Evolutionary conservation across 2,113 vertebrate genomes (phyloP), one percentile per base, ranked within the genome.

Genomic region (Tauraco erythrolophus): DNA sequence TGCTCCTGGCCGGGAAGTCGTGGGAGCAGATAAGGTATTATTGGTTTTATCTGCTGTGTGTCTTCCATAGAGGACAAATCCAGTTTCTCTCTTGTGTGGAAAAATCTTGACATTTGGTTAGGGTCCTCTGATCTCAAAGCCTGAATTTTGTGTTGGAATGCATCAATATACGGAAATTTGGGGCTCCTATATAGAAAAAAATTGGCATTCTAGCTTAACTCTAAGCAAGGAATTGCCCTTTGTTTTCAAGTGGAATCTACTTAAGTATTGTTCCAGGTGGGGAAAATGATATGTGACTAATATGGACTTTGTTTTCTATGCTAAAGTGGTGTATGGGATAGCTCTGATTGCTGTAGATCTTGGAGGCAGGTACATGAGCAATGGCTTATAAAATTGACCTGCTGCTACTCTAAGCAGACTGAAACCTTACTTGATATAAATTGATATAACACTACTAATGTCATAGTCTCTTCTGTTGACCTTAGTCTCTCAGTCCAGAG

Each of bases 21-120:
- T 61, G 37, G 66, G 41, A 92, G 48, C 66, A 97, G 96, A 97
- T 96, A 98, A 97, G 85, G n/a, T 91, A 69, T 96, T 96, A 94
- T 93, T 96, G 74, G 76, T 37, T 79, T 87, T 94, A 91, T 95
- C 91, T 96, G 66, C 56, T 87, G 17, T 88, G 45, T 65, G 65
- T 94, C 70, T 91, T 91, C 84, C 65, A 58, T 6, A 83, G 75
- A 94, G 37, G 84, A 39, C 66, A 97, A 85, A 94, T 79, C 19
- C 48, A 92, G 78, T 83, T 78, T 88, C 84, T 58, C 24, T 80
- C 68, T 57, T 53, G 60, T 89, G 39, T 91, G 35, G 61, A 84
- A 83, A 89, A 72, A 85, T 96, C 72, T 80, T 84, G 35, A 87
- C 33, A 68, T 92, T 91, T 82, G 72, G 21, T 37, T 91, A 58